Conservation (phyloP, 1,140 invertebrate species). For the Drosophila sp. region DNA sequence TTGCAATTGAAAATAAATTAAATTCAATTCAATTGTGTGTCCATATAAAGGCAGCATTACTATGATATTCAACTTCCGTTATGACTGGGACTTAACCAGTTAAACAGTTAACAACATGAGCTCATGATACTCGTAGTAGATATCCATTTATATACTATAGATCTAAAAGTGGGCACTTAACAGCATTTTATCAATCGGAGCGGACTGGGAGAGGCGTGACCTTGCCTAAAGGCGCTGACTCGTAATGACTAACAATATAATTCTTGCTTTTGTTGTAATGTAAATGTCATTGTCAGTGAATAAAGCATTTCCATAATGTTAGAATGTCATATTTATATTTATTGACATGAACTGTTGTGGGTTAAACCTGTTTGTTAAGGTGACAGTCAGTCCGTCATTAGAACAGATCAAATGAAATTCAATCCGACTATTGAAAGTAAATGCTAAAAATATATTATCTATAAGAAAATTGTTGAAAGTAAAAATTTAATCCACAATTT, state of each 20-base stretch:
- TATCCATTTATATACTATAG: neutral
- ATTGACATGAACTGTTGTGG: constrained; percentile 44
- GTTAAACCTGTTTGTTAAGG: constrained; percentile 50
- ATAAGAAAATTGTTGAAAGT: neutral
- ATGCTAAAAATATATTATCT: neutral
- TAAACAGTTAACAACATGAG: constrained; percentile 28
- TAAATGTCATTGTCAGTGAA: constrained; percentile 50
- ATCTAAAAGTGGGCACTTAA: neutral
- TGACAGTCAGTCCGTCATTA: constrained; percentile 4
- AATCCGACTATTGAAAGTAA: constrained; percentile 5
- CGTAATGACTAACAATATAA: constrained; percentile 29
- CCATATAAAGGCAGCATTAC: constrained; percentile 15
- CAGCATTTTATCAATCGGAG: constrained; percentile 21
- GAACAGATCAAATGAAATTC: constrained; percentile 29
- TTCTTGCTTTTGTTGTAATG: constrained; percentile 31
- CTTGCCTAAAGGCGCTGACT: constrained; percentile 36
- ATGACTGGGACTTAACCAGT: constrained; percentile 21
- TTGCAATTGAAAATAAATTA: constrained; percentile 10
- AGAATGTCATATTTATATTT: constrained; percentile 32
- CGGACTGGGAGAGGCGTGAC: constrained; percentile 21
- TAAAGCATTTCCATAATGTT: constrained; percentile 43
- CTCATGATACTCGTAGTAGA: constrained; percentile 22
- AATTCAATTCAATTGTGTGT: constrained; percentile 14
- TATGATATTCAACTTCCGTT: constrained; percentile 46
- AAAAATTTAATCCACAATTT: neutral